Evolutionary conservation across 1,140 invertebrate genomes (phyloP).

Genomic region (Coenobita brevimanus): DNA sequence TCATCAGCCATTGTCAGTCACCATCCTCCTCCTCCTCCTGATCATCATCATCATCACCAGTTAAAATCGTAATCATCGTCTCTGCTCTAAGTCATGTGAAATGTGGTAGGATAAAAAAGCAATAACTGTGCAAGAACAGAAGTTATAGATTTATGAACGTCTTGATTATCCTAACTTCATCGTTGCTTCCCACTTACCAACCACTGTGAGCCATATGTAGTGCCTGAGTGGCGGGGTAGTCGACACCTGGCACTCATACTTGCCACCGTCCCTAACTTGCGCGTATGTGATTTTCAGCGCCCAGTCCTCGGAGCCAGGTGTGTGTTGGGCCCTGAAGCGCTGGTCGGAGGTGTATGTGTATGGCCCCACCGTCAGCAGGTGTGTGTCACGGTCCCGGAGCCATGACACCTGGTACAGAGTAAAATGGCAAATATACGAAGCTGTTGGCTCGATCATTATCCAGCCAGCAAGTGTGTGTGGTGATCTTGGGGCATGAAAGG

Average conservation of each 20-base stretch:
- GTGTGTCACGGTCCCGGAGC: not conserved
- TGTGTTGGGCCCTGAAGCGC: not conserved
- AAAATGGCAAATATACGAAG: not conserved
- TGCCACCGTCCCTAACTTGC: not conserved
- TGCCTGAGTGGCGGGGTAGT: too few species aligned
- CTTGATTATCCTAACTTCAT: not conserved
- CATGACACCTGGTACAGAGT: not conserved
- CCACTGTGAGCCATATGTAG: not conserved
- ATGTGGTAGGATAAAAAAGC: not conserved
- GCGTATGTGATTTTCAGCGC: not conserved
- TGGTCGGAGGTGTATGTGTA: too few species aligned
- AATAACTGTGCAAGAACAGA: not conserved
- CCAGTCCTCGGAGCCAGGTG: constrained; percentile 6
- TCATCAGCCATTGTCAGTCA: too few species aligned
- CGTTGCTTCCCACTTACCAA: not conserved
- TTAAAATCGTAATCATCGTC: too few species aligned
- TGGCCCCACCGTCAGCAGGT: not conserved
- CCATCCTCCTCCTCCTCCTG: too few species aligned
- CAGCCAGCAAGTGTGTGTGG: too few species aligned
- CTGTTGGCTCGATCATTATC: too few species aligned
- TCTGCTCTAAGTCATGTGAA: too few species aligned
- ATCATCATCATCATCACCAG: too few species aligned
- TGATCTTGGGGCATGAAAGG: too few species aligned
- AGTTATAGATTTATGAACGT: not conserved
- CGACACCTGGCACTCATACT: constrained; percentile 6